A percentile compares a stretch with the other conserved stretches of the same genome.
Evolutionary conservation across 2,888 invertebrate genomes (phyloP).

Genomic region (Morinoia aosen): DNA sequence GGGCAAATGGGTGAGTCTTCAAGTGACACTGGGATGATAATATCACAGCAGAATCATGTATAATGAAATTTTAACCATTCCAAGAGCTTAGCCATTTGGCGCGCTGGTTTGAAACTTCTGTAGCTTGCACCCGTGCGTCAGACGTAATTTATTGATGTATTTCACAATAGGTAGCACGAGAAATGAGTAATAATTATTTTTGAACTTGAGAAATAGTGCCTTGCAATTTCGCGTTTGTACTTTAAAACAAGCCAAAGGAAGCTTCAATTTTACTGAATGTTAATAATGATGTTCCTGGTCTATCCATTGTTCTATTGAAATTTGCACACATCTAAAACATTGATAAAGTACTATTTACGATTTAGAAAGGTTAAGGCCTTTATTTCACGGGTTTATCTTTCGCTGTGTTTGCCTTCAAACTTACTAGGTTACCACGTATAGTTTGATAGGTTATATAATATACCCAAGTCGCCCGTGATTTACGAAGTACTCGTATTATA

Average conservation of each 20-base stretch:
- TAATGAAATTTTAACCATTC: neutral
- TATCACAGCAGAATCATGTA: neutral
- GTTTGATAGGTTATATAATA: no score
- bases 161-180: neutral
- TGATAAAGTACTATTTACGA: no score
- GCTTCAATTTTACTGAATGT: neutral
- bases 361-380: no score
- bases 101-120: neutral
- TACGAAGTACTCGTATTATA: no score
- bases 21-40: neutral
- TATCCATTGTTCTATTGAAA: no score
- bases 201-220: neutral
- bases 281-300: neutral
- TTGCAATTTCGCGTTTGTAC: neutral
- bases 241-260: neutral
- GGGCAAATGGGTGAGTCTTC: neutral
- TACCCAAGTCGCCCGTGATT: no score
- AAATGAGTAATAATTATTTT: neutral
- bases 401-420: no score
- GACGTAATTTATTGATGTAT: neutral
- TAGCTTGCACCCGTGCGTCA: neutral
- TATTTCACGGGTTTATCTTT: no score
- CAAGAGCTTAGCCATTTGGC: neutral
- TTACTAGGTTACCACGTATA: no score
- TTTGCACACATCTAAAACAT: no score